These are phyloP conservation scores for Vipera latastei DNA, from an alignment of 2,797 vertebrate genomes.

Conservation along the genomic window DNA sequence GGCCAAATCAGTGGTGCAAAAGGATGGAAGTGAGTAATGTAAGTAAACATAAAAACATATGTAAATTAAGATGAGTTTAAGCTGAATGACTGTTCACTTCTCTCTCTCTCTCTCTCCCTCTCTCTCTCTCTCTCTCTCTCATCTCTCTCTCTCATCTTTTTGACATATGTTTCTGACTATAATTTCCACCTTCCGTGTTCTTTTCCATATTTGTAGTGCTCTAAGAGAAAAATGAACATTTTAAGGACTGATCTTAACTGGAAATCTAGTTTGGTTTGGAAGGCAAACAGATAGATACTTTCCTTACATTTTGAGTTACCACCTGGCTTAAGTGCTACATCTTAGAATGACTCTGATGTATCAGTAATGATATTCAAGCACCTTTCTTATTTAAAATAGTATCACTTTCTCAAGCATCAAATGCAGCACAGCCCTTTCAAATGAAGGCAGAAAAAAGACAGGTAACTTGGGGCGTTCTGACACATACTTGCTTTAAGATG, in stretches of 20 bases:
- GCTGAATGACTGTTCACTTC: not conserved
- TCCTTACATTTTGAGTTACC: slow-evolving; percentile 17
- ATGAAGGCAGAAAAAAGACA: slow-evolving; percentile 40
- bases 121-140: no score
- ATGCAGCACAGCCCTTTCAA: slow-evolving; percentile 53
- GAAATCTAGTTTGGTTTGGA: slow-evolving; percentile 37
- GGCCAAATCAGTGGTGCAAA: not conserved
- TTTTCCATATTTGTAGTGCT: slow-evolving; percentile 17
- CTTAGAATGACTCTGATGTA: slow-evolving; percentile 27
- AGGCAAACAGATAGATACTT: slow-evolving; percentile 18
- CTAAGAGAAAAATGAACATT: slow-evolving; percentile 41
- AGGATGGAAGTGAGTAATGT: not conserved
- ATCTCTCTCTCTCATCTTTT: no score
- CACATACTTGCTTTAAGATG: slow-evolving; percentile 43
- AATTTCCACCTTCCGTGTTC: not conserved
- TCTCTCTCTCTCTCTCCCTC: not conserved
- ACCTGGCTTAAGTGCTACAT: slow-evolving; percentile 6
- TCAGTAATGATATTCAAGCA: slow-evolving; percentile 28
- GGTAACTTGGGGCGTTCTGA: slow-evolving; percentile 49
- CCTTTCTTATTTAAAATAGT: slow-evolving; percentile 55
- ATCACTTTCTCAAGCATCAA: slow-evolving; percentile 44
- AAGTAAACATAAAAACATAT: not conserved
- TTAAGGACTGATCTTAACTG: slow-evolving; percentile 31
- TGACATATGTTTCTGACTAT: not conserved
- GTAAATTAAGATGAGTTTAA: not conserved